These are phyloP conservation scores for Hexactinellida sp. DNA, from an alignment of 37 sponge, comb jelly and placozoan genomes.

Conservation along the genomic window DNA sequence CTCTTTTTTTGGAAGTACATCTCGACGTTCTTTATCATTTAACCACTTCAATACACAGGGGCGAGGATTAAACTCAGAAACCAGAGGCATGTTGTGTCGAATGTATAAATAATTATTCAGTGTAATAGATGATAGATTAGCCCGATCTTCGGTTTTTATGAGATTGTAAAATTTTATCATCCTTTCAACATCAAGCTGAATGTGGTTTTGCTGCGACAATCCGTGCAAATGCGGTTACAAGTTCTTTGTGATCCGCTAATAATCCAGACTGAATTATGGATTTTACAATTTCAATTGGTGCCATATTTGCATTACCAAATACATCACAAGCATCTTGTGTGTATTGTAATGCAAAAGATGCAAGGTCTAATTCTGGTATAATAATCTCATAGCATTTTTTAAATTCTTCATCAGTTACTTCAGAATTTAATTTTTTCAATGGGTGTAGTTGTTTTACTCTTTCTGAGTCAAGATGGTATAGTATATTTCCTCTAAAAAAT, in stretches of 20 bases:
- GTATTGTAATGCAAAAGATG: neutral
- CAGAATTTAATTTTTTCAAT: neutral
- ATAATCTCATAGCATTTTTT: neutral
- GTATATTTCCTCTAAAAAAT: neutral
- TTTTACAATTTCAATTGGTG: neutral
- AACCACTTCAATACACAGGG: neutral
- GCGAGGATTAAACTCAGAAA: neutral
- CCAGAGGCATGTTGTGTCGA: neutral
- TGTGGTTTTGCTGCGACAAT: neutral
- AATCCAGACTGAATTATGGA: neutral
- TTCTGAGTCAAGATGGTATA: neutral
- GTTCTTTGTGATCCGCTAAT: neutral
- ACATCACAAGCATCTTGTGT: neutral
- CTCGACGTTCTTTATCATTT: neutral
- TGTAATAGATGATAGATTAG: too few relatives aligned
- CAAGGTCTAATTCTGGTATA: neutral
- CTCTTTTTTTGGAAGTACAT: neutral
- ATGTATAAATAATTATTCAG: neutral
- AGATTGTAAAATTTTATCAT: neutral
- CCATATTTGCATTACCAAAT: neutral
- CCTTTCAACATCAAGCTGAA: neutral
- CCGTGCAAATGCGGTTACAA: neutral
- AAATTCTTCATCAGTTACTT: too few relatives aligned
- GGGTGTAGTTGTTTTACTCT: neutral
- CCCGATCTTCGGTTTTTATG: neutral